Evolutionary conservation across 2,113 vertebrate genomes (phyloP).

Genomic region (Azemiops feae): DNA sequence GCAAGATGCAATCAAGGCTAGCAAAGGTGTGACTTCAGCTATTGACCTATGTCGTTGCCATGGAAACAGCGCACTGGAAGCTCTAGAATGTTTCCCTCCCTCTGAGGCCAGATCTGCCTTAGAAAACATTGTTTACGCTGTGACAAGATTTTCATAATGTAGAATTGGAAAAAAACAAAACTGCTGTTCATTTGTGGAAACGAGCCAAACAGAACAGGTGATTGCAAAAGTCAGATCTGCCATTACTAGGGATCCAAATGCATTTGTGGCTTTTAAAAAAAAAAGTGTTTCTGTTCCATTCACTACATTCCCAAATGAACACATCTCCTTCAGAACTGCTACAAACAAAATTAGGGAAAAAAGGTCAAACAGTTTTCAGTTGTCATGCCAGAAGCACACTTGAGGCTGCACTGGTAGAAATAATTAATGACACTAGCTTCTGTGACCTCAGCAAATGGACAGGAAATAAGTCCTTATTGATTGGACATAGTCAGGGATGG

Average conservation of each 20-base stretch:
- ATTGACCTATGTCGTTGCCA: slow-evolving; percentile 95
- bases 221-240: background rate
- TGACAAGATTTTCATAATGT: slow-evolving; percentile 86
- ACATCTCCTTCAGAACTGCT: slow-evolving; percentile 56
- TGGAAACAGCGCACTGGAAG: slow-evolving; percentile 89
- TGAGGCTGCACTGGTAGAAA: slow-evolving; percentile 91
- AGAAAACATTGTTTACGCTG: slow-evolving; percentile 91
- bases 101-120: slow-evolving; percentile 93
- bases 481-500: slow-evolving; percentile 85
- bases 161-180: slow-evolving; percentile 30
- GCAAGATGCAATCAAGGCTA: slow-evolving; percentile 83
- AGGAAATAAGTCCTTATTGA: slow-evolving; percentile 99
- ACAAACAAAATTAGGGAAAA: slow-evolving; percentile 70
- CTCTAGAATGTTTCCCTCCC: slow-evolving; percentile 90
- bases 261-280: slow-evolving; percentile 27
- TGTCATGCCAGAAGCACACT: slow-evolving; percentile 83
- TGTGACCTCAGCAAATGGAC: slow-evolving; percentile 98
- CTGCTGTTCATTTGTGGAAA: slow-evolving; percentile 33
- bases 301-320: slow-evolving; percentile 45
- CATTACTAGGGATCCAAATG: slow-evolving; percentile 16
- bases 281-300: slow-evolving; percentile 25
- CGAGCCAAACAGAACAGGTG: background rate
- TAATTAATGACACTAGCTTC: slow-evolving; percentile 94
- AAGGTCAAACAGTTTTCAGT: slow-evolving; percentile 85
- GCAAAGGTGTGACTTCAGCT: slow-evolving; percentile 91